Percentiles rank a stretch among this genome's conserved stretches.
Conservation (phyloP, 30 jellyfish, hydroid and myxozoan genomes). For the Catostylus mosaicus region DNA sequence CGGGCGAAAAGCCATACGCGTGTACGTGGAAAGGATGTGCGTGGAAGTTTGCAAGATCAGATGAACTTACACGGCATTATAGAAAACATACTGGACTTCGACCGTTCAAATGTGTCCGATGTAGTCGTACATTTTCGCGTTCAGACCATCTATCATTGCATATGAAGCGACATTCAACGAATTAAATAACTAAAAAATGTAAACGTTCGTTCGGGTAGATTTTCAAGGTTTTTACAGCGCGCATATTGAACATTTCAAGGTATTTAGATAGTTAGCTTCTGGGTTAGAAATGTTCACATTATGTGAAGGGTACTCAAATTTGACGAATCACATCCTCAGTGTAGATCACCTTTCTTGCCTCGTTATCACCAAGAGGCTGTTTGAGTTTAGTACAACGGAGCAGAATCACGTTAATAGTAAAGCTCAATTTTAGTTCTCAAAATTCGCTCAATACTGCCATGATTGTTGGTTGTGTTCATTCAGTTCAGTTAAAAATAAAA, state of each 20-base stretch:
- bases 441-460: no score
- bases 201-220: background rate
- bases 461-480: no score
- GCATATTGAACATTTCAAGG: slow-evolving; percentile 2
- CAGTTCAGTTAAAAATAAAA: no score
- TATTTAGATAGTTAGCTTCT: background rate
- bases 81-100: slow-evolving; percentile 98
- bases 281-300: slow-evolving; percentile 6
- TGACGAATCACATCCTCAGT: no score
- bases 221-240: background rate
- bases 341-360: no score
- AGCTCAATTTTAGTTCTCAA: no score
- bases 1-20: slow-evolving; percentile 99
- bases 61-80: slow-evolving; percentile 97
- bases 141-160: slow-evolving; percentile 96
- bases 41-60: slow-evolving; percentile 99
- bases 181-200: background rate
- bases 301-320: no score
- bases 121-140: slow-evolving; percentile 95
- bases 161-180: slow-evolving; percentile 86
- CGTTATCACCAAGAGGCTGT: no score
- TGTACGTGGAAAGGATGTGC: slow-evolving; percentile 99
- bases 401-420: no score
- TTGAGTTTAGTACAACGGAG: no score
- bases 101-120: slow-evolving; percentile 92